Evolutionary conservation across 2,797 vertebrate genomes (phyloP).

Genomic region (Erpetoichthys calabaricus): DNA sequence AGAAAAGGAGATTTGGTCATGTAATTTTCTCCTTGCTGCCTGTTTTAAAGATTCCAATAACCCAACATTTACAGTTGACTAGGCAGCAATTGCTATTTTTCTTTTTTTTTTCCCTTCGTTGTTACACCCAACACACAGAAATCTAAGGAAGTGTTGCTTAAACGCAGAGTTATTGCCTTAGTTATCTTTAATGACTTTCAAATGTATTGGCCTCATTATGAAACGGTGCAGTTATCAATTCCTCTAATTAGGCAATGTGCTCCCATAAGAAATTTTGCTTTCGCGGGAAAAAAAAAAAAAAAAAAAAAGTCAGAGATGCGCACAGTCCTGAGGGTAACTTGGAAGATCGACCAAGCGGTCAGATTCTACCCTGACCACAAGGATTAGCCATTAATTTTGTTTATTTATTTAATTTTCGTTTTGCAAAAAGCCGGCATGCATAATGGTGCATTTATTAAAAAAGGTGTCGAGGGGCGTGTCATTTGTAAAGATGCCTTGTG

Average conservation of each 20-base stretch:
- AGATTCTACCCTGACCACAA: constrained; percentile 29
- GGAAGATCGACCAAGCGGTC: constrained; percentile 26
- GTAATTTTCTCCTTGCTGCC: constrained; percentile 83
- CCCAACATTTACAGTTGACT: constrained; percentile 82
- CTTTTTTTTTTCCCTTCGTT: constrained; percentile 23
- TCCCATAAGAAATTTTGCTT: constrained; percentile 88
- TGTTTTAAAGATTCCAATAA: constrained; percentile 93
- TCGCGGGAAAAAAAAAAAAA: constrained; percentile 42
- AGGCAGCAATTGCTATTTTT: constrained; percentile 69
- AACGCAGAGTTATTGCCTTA: constrained; percentile 88
- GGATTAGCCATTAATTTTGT: constrained; percentile 42
- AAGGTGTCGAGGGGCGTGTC: constrained; percentile 21
- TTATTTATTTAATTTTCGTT: constrained; percentile 15
- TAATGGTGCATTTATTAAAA: constrained; percentile 37
- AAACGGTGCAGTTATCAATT: constrained; percentile 92
- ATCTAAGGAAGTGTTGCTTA: constrained; percentile 74
- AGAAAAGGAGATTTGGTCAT: constrained; percentile 75
- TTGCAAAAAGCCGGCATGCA: constrained; percentile 17
- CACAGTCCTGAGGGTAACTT: constrained; percentile 28
- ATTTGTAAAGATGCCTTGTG: constrained; percentile 4
- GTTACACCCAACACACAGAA: constrained; percentile 52
- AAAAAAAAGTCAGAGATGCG: constrained; percentile 57
- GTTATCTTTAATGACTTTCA: constrained; percentile 98
- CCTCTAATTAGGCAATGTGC: constrained; percentile 84
- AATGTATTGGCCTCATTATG: constrained; percentile 96